These are phyloP conservation scores for Alviniconcha marisindica DNA, from an alignment of 1,140 invertebrate genomes.

Conservation along the genomic window DNA sequence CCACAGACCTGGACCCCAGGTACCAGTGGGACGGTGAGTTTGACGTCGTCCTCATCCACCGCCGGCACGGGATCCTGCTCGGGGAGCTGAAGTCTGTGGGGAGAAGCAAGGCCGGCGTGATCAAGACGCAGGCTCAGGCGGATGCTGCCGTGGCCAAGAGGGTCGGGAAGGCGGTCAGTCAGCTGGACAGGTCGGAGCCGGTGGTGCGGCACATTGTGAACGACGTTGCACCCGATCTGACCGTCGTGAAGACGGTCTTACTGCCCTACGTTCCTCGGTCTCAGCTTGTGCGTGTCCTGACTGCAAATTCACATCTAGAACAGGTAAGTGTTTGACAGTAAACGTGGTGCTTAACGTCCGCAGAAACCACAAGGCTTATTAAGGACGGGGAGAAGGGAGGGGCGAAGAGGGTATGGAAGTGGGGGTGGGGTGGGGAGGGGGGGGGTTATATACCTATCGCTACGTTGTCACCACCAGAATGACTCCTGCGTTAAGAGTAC, in stretches of 20 bases:
- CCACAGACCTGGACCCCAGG: background rate
- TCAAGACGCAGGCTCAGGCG: background rate
- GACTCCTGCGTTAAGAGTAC: too few species aligned
- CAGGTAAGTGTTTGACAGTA: too few species aligned
- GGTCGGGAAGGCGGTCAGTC: background rate
- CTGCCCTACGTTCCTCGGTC: background rate
- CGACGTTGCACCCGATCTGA: background rate
- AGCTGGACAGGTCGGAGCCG: background rate
- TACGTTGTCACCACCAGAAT: too few species aligned
- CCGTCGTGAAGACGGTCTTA: background rate
- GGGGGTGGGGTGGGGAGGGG: too few species aligned
- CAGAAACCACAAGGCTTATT: too few species aligned
- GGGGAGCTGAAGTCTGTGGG: background rate
- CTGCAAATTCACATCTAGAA: background rate
- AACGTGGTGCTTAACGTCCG: too few species aligned
- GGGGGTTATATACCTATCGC: too few species aligned
- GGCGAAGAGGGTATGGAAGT: too few species aligned
- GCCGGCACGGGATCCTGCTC: background rate
- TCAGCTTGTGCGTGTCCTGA: background rate
- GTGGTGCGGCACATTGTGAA: background rate
- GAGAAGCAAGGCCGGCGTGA: background rate
- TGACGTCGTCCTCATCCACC: background rate
- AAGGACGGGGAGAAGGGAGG: too few species aligned
- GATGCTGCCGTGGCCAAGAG: background rate
- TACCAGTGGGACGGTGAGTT: background rate